A percentile compares a stretch with the other conserved stretches of the same genome.
Evolutionary conservation across 2,888 invertebrate genomes (phyloP).

Genomic region (Stenurella melanura): DNA sequence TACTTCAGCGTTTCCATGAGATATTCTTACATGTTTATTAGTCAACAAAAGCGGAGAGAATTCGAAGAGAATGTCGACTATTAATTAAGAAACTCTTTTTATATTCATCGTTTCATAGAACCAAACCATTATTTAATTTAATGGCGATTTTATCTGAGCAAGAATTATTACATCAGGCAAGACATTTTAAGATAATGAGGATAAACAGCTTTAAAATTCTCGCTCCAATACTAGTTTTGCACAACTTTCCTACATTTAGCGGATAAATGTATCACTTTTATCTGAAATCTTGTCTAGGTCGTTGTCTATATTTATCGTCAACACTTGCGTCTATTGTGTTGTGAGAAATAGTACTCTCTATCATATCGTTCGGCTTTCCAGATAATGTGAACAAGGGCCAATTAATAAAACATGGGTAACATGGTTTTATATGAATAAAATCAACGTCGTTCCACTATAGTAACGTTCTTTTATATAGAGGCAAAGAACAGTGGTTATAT

Average conservation of each 20-base stretch:
- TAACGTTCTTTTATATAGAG: background rate
- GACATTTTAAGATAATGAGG: slow-evolving; percentile 20
- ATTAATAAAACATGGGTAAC: slow-evolving; percentile 1
- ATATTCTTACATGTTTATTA: background rate
- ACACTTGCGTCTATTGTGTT: background rate
- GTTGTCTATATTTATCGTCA: background rate
- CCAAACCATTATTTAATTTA: slow-evolving; percentile 12
- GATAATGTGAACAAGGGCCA: background rate
- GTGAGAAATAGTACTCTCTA: background rate
- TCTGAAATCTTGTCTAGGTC: background rate
- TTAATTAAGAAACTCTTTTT: slow-evolving; percentile 4
- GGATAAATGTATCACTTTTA: slow-evolving; percentile 7
- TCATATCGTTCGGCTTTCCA: background rate
- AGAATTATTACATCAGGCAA: slow-evolving; percentile 12
- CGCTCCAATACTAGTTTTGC: slow-evolving; percentile 3
- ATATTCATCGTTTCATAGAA: slow-evolving; percentile 1
- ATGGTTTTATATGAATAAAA: background rate
- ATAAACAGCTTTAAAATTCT: slow-evolving; percentile 8
- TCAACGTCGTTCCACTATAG: background rate
- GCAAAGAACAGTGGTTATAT: no score
- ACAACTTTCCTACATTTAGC: slow-evolving; percentile 4
- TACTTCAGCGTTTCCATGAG: background rate
- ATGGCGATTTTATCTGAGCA: slow-evolving; percentile 10
- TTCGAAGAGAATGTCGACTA: background rate
- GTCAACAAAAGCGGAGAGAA: background rate